phyloP scores from a whole-genome alignment of 1,140 invertebrate genomes.

The Aricia agestis region DNA sequence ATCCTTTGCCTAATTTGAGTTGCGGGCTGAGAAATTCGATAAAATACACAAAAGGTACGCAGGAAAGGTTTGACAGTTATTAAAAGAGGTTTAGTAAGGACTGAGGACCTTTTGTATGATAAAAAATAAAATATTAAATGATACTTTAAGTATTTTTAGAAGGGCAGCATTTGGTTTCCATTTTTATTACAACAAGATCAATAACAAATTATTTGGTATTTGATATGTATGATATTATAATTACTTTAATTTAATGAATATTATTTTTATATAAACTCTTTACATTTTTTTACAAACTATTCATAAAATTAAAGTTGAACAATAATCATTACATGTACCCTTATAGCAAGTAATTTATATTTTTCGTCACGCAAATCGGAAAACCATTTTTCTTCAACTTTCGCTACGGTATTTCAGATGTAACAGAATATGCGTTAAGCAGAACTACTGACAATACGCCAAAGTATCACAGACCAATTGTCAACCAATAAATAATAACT shows the following conservation, averaged over 20 bases:
- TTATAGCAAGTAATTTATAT: too few species aligned
- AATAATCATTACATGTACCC: too few species aligned
- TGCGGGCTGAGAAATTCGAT: not conserved
- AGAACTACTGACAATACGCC: not conserved
- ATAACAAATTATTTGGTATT: too few species aligned
- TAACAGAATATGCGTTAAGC: not conserved
- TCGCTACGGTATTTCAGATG: not conserved
- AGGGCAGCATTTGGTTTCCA: too few species aligned
- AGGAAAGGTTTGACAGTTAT: not conserved
- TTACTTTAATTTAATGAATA: too few species aligned
- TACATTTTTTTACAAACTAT: too few species aligned
- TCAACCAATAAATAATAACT: slow-evolving; percentile 50
- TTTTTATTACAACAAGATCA: too few species aligned
- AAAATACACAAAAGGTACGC: not conserved
- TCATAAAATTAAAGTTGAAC: too few species aligned
- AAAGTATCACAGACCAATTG: slow-evolving; percentile 48
- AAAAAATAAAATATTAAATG: too few species aligned
- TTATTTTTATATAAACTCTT: too few species aligned
- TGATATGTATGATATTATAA: too few species aligned
- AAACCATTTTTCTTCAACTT: not conserved
- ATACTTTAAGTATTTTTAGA: too few species aligned
- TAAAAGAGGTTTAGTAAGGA: not conserved
- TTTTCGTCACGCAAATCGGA: not conserved
- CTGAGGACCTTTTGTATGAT: not conserved
- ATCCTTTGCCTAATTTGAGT: slow-evolving; percentile 1